A percentile compares a stretch with the other conserved stretches of the same genome.
Evolutionary conservation across 2,797 vertebrate genomes (phyloP).

Genomic region (Oreochromis grahami): DNA sequence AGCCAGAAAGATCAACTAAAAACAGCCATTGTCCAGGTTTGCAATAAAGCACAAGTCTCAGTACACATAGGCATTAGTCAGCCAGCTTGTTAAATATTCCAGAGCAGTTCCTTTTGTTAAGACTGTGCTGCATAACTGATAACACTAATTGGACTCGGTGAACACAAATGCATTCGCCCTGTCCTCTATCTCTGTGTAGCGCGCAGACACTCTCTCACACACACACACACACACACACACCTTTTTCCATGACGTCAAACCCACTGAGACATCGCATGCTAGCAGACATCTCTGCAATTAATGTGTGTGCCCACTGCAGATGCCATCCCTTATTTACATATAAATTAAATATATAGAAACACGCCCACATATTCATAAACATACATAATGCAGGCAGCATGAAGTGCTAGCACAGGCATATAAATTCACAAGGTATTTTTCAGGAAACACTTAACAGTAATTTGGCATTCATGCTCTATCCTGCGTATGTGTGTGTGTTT

Average conservation of each 20-base stretch:
- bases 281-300: slow-evolving; percentile 27
- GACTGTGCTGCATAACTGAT: background rate
- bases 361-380: background rate
- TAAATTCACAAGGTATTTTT: slow-evolving; percentile 27
- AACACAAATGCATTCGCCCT: background rate
- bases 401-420: background rate
- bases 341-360: slow-evolving; percentile 63
- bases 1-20: background rate
- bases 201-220: fast-evolving
- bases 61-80: background rate
- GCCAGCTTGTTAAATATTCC: background rate
- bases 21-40: background rate
- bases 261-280: slow-evolving; percentile 20
- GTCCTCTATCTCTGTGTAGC: background rate
- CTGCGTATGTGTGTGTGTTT: background rate
- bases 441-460: slow-evolving; percentile 11
- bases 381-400: background rate
- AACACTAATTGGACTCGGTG: background rate
- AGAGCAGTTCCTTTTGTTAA: background rate
- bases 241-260: slow-evolving; percentile 33
- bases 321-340: slow-evolving; percentile 68
- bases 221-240: background rate
- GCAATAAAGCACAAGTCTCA: background rate
- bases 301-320: slow-evolving; percentile 41
- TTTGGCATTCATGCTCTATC: slow-evolving; percentile 40